Conservation (phyloP, 2,113 vertebrate genomes). For the Lota lota region DNA sequence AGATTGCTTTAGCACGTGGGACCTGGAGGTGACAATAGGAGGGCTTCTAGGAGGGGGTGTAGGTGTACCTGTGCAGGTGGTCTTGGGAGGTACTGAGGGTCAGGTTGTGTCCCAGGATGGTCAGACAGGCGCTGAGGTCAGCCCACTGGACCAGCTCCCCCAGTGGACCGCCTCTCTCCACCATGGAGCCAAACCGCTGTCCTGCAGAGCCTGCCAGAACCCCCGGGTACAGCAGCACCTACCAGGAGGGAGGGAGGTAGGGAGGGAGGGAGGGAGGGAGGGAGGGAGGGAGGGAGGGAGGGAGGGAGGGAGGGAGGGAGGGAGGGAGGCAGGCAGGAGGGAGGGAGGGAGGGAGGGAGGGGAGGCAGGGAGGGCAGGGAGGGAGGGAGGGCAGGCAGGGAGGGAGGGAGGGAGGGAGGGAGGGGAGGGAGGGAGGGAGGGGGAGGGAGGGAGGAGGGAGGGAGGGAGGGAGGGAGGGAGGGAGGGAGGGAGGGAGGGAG, state of each 20-base stretch:
- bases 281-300: background rate
- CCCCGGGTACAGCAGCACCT: conserved; percentile 71
- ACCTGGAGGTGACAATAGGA: too few relatives aligned
- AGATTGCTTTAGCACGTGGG: too few relatives aligned
- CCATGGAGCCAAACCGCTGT: conserved; percentile 60
- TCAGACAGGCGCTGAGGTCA: conserved; percentile 63
- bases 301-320: too few relatives aligned
- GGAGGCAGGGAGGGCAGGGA: too few relatives aligned
- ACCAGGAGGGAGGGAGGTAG: background rate
- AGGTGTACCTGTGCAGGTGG: conserved; percentile 55
- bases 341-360: too few relatives aligned
- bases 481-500: too few relatives aligned
- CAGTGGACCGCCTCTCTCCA: conserved; percentile 66
- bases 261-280: background rate
- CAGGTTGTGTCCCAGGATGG: conserved; percentile 66
- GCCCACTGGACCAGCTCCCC: conserved; percentile 76
- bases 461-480: too few relatives aligned
- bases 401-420: too few relatives aligned
- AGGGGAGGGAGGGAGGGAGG: too few relatives aligned
- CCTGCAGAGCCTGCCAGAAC: conserved; percentile 58
- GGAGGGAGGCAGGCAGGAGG: too few relatives aligned
- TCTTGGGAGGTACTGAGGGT: conserved; percentile 59
- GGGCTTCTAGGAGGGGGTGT: background rate
- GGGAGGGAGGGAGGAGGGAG: too few relatives aligned
- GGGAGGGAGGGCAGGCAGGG: too few relatives aligned